These are phyloP conservation scores for Antheraea pernyi DNA, from an alignment of 1,140 invertebrate species.

Conservation along the genomic window DNA sequence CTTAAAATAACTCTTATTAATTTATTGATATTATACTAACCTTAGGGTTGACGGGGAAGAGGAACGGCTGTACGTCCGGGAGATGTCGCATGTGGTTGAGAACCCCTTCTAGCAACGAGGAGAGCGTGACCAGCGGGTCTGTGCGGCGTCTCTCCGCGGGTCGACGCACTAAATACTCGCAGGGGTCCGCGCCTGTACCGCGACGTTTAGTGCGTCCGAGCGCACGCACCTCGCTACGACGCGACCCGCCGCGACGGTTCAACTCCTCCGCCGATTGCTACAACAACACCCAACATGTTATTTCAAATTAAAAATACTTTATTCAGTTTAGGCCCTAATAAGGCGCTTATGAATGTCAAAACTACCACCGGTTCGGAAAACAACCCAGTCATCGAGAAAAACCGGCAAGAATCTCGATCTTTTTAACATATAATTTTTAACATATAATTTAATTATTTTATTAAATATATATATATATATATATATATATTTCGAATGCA, in stretches of 20 bases:
- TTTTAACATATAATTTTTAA: too few relatives aligned
- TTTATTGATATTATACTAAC: slow-evolving; percentile 49
- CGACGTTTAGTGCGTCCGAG: slow-evolving; percentile 80
- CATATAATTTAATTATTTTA: too few relatives aligned
- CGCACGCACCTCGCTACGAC: slow-evolving; percentile 88
- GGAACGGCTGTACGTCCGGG: slow-evolving; percentile 95
- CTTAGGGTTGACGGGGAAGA: slow-evolving; percentile 97
- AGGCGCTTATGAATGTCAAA: too few relatives aligned
- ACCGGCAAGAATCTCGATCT: too few relatives aligned
- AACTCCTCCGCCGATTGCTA: slow-evolving; percentile 89
- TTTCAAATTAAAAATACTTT: too few relatives aligned
- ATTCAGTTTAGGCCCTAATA: too few relatives aligned
- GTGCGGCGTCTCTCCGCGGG: slow-evolving; percentile 96
- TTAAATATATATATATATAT: too few relatives aligned
- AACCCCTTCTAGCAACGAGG: slow-evolving; percentile 95
- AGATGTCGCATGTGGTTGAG: slow-evolving; percentile 96
- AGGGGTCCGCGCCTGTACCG: slow-evolving; percentile 83
- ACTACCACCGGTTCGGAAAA: too few relatives aligned
- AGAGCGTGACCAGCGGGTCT: slow-evolving; percentile 96
- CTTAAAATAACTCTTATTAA: too few relatives aligned
- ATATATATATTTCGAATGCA: too few relatives aligned
- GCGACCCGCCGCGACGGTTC: slow-evolving; percentile 84
- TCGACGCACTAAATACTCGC: slow-evolving; percentile 95
- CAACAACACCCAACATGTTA: not conserved
- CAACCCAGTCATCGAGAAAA: too few relatives aligned